Percentiles rank a stretch among this genome's conserved stretches.
phyloP scores from a whole-genome alignment of 2,113 vertebrate species.

The Nanorana parkeri region DNA sequence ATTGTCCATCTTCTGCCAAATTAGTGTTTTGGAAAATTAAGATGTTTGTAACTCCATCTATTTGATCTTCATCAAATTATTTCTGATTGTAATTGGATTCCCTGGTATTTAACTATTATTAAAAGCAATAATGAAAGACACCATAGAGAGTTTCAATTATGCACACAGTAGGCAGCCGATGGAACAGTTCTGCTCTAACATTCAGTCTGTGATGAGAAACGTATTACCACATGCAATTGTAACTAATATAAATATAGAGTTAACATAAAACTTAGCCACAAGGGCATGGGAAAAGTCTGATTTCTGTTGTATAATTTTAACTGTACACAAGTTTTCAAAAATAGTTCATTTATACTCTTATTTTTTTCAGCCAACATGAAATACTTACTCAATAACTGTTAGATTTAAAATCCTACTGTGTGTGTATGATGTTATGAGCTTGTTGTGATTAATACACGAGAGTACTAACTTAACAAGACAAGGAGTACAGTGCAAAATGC shows the following conservation, averaged over 20 bases:
- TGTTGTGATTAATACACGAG: background rate
- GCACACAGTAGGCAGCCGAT: conserved; percentile 74
- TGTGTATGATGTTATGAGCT: background rate
- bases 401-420: background rate
- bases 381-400: background rate
- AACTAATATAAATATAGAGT: conserved; percentile 73
- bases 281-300: conserved; percentile 1
- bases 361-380: background rate
- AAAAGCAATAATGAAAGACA: conserved; percentile 77
- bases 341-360: background rate
- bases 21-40: conserved; percentile 60
- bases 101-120: conserved; percentile 78
- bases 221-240: conserved; percentile 75
- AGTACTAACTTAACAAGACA: background rate
- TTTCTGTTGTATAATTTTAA: background rate
- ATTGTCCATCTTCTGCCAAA: conserved; percentile 62
- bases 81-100: conserved; percentile 72
- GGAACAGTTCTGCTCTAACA: conserved; percentile 76
- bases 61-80: conserved; percentile 71
- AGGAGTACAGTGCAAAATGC: no score
- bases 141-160: conserved; percentile 80
- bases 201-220: conserved; percentile 80
- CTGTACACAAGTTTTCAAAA: background rate
- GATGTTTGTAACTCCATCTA: conserved; percentile 61
- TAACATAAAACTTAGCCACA: conserved; percentile 37